These are phyloP conservation scores for Xerus inauris DNA, from an alignment of 2,113 vertebrate species.

Conservation along the genomic window DNA sequence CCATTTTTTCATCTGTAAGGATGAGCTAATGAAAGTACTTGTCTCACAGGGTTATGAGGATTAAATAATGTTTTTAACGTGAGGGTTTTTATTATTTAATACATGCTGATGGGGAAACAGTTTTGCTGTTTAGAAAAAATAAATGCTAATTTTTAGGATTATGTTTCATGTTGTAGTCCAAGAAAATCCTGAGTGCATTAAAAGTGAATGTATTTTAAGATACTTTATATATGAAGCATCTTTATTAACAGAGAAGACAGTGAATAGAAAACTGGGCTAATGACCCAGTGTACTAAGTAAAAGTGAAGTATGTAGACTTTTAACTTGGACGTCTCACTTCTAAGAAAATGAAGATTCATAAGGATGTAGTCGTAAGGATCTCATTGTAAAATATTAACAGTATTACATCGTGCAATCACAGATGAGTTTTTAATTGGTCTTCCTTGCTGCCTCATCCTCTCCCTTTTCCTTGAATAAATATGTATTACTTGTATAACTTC, in stretches of 20 bases:
- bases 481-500: neutral
- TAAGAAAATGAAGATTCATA: neutral
- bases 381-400: slow-evolving; percentile 27
- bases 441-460: neutral
- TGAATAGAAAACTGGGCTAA: slow-evolving; percentile 2
- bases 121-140: slow-evolving; percentile 11
- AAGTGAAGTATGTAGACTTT: neutral
- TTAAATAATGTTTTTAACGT: neutral
- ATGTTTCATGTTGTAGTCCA: neutral
- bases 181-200: neutral
- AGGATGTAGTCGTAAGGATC: neutral
- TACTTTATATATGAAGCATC: neutral
- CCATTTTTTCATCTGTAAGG: neutral
- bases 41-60: neutral
- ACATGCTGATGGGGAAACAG: neutral
- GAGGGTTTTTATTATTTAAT: neutral
- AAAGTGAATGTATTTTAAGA: neutral
- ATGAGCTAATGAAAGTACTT: neutral
- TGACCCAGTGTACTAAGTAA: neutral
- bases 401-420: slow-evolving; percentile 9
- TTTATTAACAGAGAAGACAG: neutral
- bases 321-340: slow-evolving; percentile 6
- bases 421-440: neutral
- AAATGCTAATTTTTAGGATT: neutral
- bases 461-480: neutral